Base-by-base conservation (phyloP, 2,888 invertebrate species). In the Ariolimax columbianus region DNA sequence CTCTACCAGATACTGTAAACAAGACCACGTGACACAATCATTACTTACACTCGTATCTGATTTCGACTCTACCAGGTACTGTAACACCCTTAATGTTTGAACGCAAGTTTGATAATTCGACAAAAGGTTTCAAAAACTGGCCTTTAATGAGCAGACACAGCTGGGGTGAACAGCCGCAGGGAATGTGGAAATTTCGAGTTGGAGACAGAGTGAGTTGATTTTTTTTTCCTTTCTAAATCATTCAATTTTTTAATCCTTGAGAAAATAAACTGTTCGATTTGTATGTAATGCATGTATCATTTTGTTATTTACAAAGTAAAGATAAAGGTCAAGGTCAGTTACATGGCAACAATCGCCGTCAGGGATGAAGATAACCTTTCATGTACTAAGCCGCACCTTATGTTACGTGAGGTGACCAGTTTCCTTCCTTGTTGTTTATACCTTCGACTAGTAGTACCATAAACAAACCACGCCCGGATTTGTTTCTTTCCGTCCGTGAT, bases 111-210 rank as follows among this genome's bases (percentile, higher is more conserved):
- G 98, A 98, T 92, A 93, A 94, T 38, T 97, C 97, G 0, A 92
- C 93, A 0, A 94, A 95, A 14, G 98, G 97, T 6, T 97, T 98
- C 92, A 90, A 93, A 11, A 95, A 96, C 90, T 98, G 98, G 98
- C 96, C 96, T 14, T 96, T 98, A 91, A 97, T 97, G 95, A 97
- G 97, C 0, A 97, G 98, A 0, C 97, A 97, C 90, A 97, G 97
- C 0, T 98, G 98, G 98, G 98, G 97, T 0, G 98, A 98, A 94
- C 94, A 95, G 87, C 96, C 97, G 0, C 92, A 92, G 23, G 98
- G 98, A 0, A 91, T 66, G 11, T 92, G 92, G 92, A 89, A 86
- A 78, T 82, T 93, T 43, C 88, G 80, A 36, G 89, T 93, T 30
- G 87, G 87, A 66, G 93, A 93, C 80, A 87, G 88, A 85, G 93